A percentile compares a stretch with the other conserved stretches of the same genome.
These are phyloP conservation scores for Escarpia spicata DNA, from an alignment of 2,888 invertebrate genomes.

Conservation along the genomic window DNA sequence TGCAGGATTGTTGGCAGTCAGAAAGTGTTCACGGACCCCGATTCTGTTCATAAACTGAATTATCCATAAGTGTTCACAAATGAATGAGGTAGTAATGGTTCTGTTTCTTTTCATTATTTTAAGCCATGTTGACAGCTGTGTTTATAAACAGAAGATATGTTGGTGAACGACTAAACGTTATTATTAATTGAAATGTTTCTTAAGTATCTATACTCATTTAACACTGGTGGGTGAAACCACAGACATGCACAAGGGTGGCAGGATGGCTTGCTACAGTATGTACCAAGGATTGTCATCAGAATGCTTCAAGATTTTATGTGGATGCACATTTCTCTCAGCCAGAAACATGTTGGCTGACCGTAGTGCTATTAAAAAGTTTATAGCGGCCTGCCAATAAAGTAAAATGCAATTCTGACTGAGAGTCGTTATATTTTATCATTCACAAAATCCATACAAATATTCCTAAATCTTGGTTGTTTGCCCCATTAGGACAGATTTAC, in stretches of 20 bases:
- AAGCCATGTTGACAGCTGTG: too few species aligned
- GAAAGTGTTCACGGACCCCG: background rate
- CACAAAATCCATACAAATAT: background rate
- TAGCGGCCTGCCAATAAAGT: background rate
- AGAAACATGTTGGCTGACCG: background rate
- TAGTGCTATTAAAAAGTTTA: background rate
- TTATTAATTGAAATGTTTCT: background rate
- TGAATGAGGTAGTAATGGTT: background rate
- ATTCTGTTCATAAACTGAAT: background rate
- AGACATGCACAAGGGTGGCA: background rate
- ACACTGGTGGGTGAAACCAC: background rate
- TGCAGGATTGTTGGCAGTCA: background rate
- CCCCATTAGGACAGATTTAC: background rate
- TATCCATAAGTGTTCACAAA: background rate
- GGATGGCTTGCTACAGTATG: background rate
- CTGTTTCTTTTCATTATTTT: background rate
- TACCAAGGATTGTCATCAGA: background rate
- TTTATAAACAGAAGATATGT: too few species aligned
- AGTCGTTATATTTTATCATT: background rate
- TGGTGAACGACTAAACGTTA: background rate
- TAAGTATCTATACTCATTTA: background rate
- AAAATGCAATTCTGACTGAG: background rate
- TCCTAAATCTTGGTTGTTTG: background rate
- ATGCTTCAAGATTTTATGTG: background rate
- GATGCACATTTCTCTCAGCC: background rate